Conservation (phyloP, 2,113 vertebrate species). For the Fulica atra region DNA sequence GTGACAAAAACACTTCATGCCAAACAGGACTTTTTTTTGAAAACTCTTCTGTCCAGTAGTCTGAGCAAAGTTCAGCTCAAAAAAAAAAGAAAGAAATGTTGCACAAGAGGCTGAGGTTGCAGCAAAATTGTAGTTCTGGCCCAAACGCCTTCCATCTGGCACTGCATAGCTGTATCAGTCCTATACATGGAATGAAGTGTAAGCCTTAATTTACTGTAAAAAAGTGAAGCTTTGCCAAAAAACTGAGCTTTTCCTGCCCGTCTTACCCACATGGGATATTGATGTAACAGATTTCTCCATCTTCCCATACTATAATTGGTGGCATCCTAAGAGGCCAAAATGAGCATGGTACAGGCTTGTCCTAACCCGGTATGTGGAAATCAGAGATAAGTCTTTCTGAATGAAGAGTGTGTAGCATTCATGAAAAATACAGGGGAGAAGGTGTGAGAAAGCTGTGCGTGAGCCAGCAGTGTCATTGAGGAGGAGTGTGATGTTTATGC, state of each 20-base stretch:
- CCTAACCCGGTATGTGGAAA: neutral
- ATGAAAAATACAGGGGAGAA: neutral
- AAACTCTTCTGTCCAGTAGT: neutral
- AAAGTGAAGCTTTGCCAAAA: neutral
- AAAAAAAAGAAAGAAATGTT: neutral
- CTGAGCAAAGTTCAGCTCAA: neutral
- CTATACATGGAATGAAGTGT: neutral
- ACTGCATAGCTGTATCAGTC: neutral
- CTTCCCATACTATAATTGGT: neutral
- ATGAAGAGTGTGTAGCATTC: neutral
- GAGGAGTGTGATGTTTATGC: neutral
- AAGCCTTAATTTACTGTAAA: neutral
- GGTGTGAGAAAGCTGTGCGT: neutral
- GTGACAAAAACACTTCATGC: neutral
- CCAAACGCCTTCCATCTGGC: neutral
- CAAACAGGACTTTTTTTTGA: neutral
- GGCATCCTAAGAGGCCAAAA: neutral
- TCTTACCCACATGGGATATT: neutral
- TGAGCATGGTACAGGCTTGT: neutral
- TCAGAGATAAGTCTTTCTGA: neutral
- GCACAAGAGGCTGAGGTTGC: neutral
- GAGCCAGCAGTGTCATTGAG: fast-evolving
- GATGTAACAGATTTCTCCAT: neutral
- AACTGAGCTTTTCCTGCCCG: neutral
- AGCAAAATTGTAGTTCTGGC: neutral